Evolutionary conservation across 2,888 invertebrate species (phyloP).

Genomic region (Parnassius apollo): DNA sequence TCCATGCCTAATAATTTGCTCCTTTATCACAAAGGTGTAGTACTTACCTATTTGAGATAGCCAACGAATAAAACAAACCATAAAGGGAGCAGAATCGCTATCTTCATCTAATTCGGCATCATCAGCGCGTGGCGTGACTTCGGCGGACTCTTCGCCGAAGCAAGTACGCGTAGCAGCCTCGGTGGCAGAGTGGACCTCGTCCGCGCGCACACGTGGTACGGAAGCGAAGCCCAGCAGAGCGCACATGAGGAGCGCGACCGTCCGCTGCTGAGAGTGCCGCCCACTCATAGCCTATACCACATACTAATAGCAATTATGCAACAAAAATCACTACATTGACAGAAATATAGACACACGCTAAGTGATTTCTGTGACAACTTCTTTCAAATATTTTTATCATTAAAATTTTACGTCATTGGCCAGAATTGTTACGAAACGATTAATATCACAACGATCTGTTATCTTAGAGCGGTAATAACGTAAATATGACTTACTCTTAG

Average conservation of each 20-base stretch:
- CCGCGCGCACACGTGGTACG: constrained; percentile 4
- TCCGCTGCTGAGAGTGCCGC: background rate
- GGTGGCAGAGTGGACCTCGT: constrained; percentile 23
- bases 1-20: too few relatives aligned
- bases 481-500: too few relatives aligned
- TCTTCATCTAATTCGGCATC: constrained; percentile 42
- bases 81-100: constrained; percentile 50
- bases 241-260: constrained; percentile 6
- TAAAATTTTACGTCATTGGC: background rate
- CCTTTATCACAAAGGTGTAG: too few relatives aligned
- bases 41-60: too few relatives aligned
- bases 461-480: too few relatives aligned
- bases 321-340: constrained; percentile 5
- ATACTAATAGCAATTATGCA: background rate
- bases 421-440: background rate
- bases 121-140: background rate
- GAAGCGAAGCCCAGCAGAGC: constrained; percentile 4
- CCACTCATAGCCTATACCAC: background rate
- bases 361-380: constrained; percentile 19
- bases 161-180: background rate
- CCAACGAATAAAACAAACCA: constrained; percentile 38
- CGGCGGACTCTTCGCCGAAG: background rate
- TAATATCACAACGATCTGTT: too few relatives aligned
- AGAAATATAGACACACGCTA: constrained; percentile 2
- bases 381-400: constrained; percentile 16